phyloP scores from a whole-genome alignment of 2,797 vertebrate genomes.

The Clarias laeviceps region DNA sequence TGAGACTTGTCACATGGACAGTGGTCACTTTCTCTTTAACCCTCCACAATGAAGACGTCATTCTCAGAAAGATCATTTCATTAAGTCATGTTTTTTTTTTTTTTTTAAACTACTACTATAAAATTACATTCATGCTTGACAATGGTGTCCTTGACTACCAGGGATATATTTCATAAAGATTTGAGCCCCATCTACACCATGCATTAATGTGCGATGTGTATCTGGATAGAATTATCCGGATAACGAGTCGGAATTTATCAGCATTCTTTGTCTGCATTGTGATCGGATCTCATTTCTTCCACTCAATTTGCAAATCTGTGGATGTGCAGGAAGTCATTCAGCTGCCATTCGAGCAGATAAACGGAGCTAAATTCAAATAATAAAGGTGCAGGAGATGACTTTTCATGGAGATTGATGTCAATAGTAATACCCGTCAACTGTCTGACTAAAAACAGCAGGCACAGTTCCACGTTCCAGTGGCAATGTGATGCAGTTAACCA shows the following conservation, averaged over 20 bases:
- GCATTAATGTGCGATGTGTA: slow-evolving; percentile 4
- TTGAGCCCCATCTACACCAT: slow-evolving; percentile 15
- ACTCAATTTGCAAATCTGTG: slow-evolving; percentile 16
- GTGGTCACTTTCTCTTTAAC: slow-evolving; percentile 4
- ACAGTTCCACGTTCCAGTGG: no score
- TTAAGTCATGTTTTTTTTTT: neutral
- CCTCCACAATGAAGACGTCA: neutral
- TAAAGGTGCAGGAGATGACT: neutral
- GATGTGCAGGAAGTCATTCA: neutral
- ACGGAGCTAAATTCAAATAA: neutral
- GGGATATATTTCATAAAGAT: neutral
- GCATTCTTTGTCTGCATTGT: neutral
- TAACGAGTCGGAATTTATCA: neutral
- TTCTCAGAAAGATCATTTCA: neutral
- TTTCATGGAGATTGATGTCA: no score
- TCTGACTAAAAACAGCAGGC: neutral
- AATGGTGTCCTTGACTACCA: neutral
- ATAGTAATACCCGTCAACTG: neutral
- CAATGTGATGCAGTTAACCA: no score
- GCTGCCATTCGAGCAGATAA: neutral
- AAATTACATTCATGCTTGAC: neutral
- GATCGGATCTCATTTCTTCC: neutral
- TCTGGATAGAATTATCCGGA: slow-evolving; percentile 20
- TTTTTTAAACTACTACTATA: neutral
- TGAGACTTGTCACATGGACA: neutral